Conservation (phyloP, 2,113 vertebrate genomes). For the Jaculus jaculus region DNA sequence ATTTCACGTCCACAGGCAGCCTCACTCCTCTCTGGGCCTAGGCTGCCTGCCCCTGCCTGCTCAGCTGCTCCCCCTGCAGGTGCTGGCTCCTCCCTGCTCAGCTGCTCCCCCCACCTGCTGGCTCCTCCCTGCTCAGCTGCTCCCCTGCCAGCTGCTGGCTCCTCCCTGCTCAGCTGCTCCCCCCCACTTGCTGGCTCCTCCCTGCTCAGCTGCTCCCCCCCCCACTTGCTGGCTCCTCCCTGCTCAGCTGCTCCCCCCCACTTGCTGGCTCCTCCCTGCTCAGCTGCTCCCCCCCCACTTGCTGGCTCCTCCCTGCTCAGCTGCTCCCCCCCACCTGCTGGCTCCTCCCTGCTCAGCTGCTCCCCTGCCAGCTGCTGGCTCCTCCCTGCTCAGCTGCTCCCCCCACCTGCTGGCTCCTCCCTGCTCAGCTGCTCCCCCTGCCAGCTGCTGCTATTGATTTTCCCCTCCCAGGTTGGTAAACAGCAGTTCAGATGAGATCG, state of each 20-base stretch:
- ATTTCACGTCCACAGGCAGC: neutral
- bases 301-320: neutral
- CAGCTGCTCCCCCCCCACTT: too few relatives aligned
- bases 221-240: too few relatives aligned
- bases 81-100: neutral
- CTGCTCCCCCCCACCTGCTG: neutral
- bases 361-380: neutral
- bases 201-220: too few relatives aligned
- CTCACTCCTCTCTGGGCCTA: rapidly evolving
- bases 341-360: neutral
- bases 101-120: neutral
- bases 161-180: neutral
- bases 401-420: too few relatives aligned
- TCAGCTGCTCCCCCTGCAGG: too few relatives aligned
- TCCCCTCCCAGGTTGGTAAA: constrained; percentile 52
- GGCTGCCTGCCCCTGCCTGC: neutral
- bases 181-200: too few relatives aligned
- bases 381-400: neutral
- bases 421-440: neutral
- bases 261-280: neutral
- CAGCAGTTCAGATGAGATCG: constrained; percentile 60
- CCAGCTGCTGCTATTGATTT: constrained; percentile 21
- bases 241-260: neutral
- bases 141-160: neutral
- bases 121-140: neutral